These are phyloP conservation scores for Neotoxoptera formosana DNA, from an alignment of 1,140 invertebrate species.

Conservation along the genomic window DNA sequence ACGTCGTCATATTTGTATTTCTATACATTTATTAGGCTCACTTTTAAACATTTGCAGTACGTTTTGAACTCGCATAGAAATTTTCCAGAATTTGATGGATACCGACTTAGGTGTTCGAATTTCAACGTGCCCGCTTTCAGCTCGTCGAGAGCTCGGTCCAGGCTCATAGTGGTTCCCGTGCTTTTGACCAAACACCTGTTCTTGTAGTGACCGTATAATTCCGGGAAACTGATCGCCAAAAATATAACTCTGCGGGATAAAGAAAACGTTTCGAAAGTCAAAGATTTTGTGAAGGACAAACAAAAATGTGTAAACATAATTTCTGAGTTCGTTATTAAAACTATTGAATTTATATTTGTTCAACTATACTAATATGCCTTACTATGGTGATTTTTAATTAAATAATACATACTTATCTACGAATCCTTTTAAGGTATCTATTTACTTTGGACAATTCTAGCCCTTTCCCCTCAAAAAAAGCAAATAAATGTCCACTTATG, in stretches of 20 bases:
- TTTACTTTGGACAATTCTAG: too few relatives aligned
- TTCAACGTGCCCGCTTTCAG: slow-evolving; percentile 1
- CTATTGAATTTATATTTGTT: not conserved
- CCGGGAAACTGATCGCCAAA: not conserved
- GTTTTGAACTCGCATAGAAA: not conserved
- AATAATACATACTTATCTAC: too few relatives aligned
- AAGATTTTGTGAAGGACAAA: not conserved
- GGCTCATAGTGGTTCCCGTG: not conserved
- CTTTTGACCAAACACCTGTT: not conserved
- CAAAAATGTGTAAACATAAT: not conserved
- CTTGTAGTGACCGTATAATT: not conserved
- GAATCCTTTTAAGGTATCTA: too few relatives aligned
- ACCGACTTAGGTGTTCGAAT: not conserved
- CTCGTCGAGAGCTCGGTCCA: not conserved
- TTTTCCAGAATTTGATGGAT: not conserved
- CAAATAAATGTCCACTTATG: too few relatives aligned
- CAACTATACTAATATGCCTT: too few relatives aligned
- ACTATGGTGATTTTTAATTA: too few relatives aligned
- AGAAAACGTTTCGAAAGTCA: not conserved
- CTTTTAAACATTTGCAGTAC: not conserved
- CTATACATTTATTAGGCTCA: not conserved
- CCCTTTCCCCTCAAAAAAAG: too few relatives aligned
- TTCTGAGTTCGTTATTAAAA: not conserved
- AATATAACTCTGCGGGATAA: not conserved
- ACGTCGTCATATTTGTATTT: not conserved